Evolutionary conservation across 2,888 invertebrate species (phyloP), one percentile per base, ranked within the genome.

Genomic region (Gortyna flavago): DNA sequence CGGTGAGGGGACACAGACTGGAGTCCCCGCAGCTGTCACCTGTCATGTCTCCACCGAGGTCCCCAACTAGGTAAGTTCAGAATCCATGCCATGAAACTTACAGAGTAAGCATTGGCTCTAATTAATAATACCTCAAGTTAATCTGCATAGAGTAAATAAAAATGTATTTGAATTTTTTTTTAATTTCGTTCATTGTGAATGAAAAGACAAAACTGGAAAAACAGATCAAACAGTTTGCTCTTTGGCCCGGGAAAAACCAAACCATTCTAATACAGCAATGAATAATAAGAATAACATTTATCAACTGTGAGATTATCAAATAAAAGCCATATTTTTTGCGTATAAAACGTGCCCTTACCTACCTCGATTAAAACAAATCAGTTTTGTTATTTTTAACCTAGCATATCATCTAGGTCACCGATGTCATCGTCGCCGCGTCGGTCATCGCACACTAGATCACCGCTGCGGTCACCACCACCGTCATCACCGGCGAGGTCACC

Each of bases 1-100:
- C 96, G 1, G 96, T 96, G 51, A 93, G 96, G 25, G 92, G 93
- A 8, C 94, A 93, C 73, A 91, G 95, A 2, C 85, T 94, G 80
- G 96, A 96, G 21, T 96, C 96, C 0, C 96, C 96, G 0, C 95
- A 94, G 54, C 83, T 94, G 25, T 96, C 96, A 0, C 95, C 96
- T 0, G 93, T 92, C 3, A 88, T 93, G 71, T 96, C 96, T 5
- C 94, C 96, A 0, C 88, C 91, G 2, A 90, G 94, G 69, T 95
- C 96, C 1, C 95, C 96, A 0, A 94, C 93, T 72, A 95, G 95
- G 96, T 95, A 83, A 7, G n/a, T 59, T 69, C 35, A 59, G 57
- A n/a, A n/a, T 8, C 38, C 69, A 16, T 38, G 18, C 2, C 7
- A n/a, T 38, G n/a, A 57, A 11, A 9, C n/a, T 54, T 57, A 7